Conservation (phyloP, 2,113 vertebrate species). For the Lepus timidus region DNA sequence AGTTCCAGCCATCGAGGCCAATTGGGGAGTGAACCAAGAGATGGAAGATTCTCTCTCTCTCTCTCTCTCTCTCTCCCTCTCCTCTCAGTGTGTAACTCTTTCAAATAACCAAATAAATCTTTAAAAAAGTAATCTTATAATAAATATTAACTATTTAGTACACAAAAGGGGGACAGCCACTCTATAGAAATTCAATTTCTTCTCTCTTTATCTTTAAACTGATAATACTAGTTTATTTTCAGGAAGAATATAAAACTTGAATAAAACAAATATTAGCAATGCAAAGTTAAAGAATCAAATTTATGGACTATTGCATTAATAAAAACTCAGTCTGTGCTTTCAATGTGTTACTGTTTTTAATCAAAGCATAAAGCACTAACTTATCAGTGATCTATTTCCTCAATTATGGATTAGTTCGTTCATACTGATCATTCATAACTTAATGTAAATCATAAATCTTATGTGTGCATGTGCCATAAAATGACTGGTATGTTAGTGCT, state of each 20-base stretch:
- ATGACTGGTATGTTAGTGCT: not conserved
- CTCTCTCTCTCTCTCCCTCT: too few species aligned
- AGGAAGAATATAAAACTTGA: not conserved
- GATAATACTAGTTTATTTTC: not conserved
- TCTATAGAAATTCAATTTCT: not conserved
- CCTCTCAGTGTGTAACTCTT: too few species aligned
- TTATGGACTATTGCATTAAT: not conserved
- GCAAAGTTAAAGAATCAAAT: not conserved
- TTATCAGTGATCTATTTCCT: not conserved
- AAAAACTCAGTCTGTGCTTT: not conserved
- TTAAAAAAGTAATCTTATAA: not conserved
- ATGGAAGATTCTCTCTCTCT: too few species aligned
- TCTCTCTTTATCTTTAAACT: not conserved
- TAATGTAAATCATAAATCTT: not conserved
- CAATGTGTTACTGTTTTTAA: not conserved
- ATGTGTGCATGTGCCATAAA: not conserved
- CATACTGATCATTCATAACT: not conserved
- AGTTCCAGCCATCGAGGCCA: too few species aligned
- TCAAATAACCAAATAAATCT: too few species aligned
- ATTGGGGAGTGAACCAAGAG: too few species aligned
- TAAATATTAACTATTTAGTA: not conserved
- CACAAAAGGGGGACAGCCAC: not conserved
- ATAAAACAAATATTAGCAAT: not conserved
- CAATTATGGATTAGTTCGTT: not conserved
- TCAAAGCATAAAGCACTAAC: not conserved